Conservation (phyloP, 2,797 vertebrate genomes). For the Philypnodon macrostomus region DNA sequence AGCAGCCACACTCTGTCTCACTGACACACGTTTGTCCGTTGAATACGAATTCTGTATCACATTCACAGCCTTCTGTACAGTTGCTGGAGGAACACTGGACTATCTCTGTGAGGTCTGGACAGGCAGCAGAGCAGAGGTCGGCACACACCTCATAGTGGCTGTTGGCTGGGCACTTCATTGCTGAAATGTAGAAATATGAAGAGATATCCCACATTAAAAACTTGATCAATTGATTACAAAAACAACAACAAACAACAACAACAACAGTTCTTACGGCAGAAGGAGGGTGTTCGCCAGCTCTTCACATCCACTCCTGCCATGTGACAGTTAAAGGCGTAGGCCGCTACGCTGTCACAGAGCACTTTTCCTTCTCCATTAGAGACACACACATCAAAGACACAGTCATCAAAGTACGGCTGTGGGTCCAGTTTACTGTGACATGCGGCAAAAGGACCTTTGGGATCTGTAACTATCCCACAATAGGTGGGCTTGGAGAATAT, state of each 20-base stretch:
- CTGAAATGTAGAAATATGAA: constrained; percentile 50
- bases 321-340: constrained; percentile 69
- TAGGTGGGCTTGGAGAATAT: constrained; percentile 57
- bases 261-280: constrained; percentile 70
- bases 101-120: constrained; percentile 67
- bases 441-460: constrained; percentile 63
- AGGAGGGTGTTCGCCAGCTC: constrained; percentile 70
- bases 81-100: constrained; percentile 43
- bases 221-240: neutral
- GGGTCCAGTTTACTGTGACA: constrained; percentile 63
- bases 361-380: constrained; percentile 55
- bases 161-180: constrained; percentile 75
- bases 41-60: constrained; percentile 76
- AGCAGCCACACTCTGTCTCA: constrained; percentile 79
- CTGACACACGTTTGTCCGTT: constrained; percentile 75
- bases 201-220: neutral
- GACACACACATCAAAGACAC: constrained; percentile 66
- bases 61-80: constrained; percentile 82
- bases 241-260: neutral
- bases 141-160: constrained; percentile 81
- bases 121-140: constrained; percentile 68
- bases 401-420: constrained; percentile 69
- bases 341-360: constrained; percentile 68
- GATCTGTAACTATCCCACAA: constrained; percentile 63
- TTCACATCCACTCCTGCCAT: constrained; percentile 54